These are phyloP conservation scores for Carassius gibelio DNA, from an alignment of 2,113 vertebrate species.

Conservation along the genomic window DNA sequence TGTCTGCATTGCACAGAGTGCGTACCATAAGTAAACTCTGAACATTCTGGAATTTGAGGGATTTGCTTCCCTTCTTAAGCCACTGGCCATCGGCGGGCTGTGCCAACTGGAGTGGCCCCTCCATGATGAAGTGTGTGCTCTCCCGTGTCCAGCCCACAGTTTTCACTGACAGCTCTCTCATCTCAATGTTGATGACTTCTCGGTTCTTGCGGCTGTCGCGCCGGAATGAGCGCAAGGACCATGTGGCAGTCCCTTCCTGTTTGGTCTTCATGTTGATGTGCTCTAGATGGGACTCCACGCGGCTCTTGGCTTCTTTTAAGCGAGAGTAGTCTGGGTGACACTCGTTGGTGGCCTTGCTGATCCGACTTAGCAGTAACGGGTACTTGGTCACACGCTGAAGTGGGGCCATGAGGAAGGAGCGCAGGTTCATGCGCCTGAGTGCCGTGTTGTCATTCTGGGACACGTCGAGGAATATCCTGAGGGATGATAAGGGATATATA, in stretches of 20 bases:
- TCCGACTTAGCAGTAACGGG: conserved; percentile 85
- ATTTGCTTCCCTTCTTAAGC: conserved; percentile 88
- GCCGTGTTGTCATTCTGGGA: conserved; percentile 93
- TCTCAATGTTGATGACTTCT: conserved; percentile 88
- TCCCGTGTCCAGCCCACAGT: conserved; percentile 86
- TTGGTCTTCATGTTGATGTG: conserved; percentile 95
- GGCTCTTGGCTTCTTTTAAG: conserved; percentile 87
- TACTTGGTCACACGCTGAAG: conserved; percentile 92
- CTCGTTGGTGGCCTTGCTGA: conserved; percentile 84
- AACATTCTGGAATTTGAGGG: conserved; percentile 89
- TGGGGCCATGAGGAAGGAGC: conserved; percentile 91
- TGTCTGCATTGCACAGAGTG: conserved; percentile 70
- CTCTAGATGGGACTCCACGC: conserved; percentile 89
- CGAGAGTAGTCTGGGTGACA: conserved; percentile 84
- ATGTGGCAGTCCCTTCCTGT: conserved; percentile 84
- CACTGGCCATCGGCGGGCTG: conserved; percentile 88
- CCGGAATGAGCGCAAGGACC: conserved; percentile 89
- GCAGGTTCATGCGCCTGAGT: conserved; percentile 87
- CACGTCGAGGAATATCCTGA: conserved; percentile 90
- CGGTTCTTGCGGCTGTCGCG: conserved; percentile 88
- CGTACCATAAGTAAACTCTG: conserved; percentile 88
- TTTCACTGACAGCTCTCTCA: conserved; percentile 87
- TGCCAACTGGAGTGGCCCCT: conserved; percentile 86
- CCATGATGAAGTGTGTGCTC: conserved; percentile 87
- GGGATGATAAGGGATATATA: conserved; percentile 30